Evolutionary conservation across 2,113 vertebrate species (phyloP).

Genomic region (Mobula birostris): DNA sequence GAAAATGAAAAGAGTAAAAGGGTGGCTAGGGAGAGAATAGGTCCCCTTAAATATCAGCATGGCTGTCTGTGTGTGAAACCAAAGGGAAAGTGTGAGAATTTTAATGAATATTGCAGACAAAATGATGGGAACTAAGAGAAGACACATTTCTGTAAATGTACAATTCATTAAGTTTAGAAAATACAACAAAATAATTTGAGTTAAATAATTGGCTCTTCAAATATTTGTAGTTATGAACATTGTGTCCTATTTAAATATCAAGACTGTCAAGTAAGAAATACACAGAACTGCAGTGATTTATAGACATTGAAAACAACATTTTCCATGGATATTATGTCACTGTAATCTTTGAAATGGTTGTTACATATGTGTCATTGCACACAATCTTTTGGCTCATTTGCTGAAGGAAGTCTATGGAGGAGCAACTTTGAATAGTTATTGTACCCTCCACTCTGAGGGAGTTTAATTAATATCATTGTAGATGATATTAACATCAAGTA

Average conservation of each 20-base stretch:
- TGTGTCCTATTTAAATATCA: not conserved
- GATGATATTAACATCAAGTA: not conserved
- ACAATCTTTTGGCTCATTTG: not conserved
- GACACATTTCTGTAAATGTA: not conserved
- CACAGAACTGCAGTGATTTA: not conserved
- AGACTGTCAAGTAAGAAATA: not conserved
- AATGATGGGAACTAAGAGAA: not conserved
- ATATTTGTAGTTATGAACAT: not conserved
- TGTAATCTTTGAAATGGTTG: not conserved
- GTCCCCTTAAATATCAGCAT: no score
- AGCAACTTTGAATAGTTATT: not conserved
- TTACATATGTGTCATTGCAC: not conserved
- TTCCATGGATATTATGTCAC: not conserved
- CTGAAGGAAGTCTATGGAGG: not conserved
- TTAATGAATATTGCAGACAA: no score
- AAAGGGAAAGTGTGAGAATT: no score
- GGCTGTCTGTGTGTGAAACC: no score
- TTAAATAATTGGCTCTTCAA: not conserved
- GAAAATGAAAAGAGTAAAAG: no score
- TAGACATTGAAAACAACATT: not conserved
- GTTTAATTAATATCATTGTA: not conserved
- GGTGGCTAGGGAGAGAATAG: no score
- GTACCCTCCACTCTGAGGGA: not conserved
- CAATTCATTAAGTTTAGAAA: not conserved
- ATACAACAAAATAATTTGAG: not conserved